These are phyloP conservation scores for Zygaena filipendulae DNA, from an alignment of 2,888 invertebrate genomes.

Conservation along the genomic window DNA sequence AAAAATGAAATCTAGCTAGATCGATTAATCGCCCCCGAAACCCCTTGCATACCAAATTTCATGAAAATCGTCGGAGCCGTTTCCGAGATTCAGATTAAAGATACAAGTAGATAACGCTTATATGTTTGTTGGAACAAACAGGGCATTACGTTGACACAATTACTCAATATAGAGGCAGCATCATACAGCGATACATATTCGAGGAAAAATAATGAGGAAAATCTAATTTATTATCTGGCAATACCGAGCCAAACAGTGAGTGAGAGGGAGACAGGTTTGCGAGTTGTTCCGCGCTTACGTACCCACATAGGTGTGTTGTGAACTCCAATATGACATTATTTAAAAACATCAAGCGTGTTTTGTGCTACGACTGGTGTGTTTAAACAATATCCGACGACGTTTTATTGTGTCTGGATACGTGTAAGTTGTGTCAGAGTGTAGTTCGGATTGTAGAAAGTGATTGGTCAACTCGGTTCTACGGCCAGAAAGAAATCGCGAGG, in stretches of 20 bases:
- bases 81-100: too few relatives aligned
- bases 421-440: slow-evolving; percentile 18
- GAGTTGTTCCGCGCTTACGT: slow-evolving; percentile 31
- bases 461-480: slow-evolving; percentile 22
- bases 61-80: too few relatives aligned
- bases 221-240: too few relatives aligned
- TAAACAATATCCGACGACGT: slow-evolving; percentile 25
- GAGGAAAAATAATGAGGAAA: too few relatives aligned
- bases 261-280: slow-evolving; percentile 47
- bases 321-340: slow-evolving; percentile 37
- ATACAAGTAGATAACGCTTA: too few relatives aligned
- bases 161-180: too few relatives aligned
- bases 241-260: slow-evolving; percentile 36
- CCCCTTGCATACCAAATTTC: too few relatives aligned
- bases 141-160: too few relatives aligned
- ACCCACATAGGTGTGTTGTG: slow-evolving; percentile 34
- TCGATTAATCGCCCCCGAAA: too few relatives aligned
- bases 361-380: slow-evolving; percentile 29
- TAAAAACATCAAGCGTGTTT: slow-evolving; percentile 41
- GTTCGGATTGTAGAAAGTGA: slow-evolving; percentile 30
- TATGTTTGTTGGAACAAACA: too few relatives aligned
- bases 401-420: slow-evolving; percentile 12
- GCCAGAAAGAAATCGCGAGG: slow-evolving; percentile 23
- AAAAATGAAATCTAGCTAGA: too few relatives aligned
- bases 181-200: too few relatives aligned